Evolutionary conservation across 2,797 vertebrate genomes (phyloP).

Genomic region (Gambelia wislizenii): DNA sequence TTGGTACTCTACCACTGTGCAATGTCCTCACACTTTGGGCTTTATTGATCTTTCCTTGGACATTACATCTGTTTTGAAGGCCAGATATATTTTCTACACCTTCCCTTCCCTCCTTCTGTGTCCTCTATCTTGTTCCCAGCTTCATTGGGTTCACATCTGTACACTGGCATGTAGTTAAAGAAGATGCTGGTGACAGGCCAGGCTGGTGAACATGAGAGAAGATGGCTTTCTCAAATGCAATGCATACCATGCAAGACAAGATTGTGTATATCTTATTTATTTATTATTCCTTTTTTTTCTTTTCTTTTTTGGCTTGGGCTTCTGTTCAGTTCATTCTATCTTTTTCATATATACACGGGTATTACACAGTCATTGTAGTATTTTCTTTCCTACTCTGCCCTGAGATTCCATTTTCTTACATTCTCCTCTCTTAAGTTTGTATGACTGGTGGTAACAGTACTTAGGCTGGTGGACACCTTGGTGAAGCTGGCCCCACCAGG

Average conservation of each 20-base stretch:
- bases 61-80: not conserved
- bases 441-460: not conserved
- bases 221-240: constrained; percentile 32
- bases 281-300: not conserved
- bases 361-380: not conserved
- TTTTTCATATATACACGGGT: constrained; percentile 61
- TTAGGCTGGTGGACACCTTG: not conserved
- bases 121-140: not conserved
- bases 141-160: not conserved
- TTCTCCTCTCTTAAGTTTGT: not conserved
- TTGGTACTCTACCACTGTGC: not conserved
- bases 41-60: not conserved
- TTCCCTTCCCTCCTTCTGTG: not conserved
- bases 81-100: not conserved
- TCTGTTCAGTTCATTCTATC: constrained; percentile 40
- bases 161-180: not conserved
- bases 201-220: constrained; percentile 51
- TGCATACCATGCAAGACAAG: constrained; percentile 52
- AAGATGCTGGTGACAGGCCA: constrained; percentile 9
- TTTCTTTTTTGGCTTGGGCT: constrained; percentile 66
- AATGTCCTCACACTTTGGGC: not conserved
- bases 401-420: constrained; percentile 26
- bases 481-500: constrained; percentile 16
- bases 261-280: constrained; percentile 26
- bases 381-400: accelerated